Evolutionary conservation across 2,797 vertebrate genomes (phyloP).

Genomic region (Mormyrops attenuatus): DNA sequence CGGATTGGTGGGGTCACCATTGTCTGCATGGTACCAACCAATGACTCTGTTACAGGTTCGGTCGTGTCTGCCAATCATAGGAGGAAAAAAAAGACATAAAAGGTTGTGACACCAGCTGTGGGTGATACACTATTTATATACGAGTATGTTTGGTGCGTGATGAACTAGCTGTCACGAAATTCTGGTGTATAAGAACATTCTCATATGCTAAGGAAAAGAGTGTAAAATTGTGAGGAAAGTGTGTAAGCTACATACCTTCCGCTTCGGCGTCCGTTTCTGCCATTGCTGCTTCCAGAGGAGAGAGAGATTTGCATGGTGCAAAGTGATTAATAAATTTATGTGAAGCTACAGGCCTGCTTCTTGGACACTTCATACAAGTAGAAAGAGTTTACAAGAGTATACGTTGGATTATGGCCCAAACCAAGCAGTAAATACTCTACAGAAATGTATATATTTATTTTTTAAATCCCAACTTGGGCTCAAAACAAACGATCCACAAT

Average conservation of each 20-base stretch:
- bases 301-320: neutral
- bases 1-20: neutral
- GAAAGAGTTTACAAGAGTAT: neutral
- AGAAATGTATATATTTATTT: neutral
- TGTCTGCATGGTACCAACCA: slow-evolving; percentile 5
- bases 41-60: neutral
- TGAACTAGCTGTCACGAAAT: neutral
- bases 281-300: neutral
- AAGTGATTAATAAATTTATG: neutral
- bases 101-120: neutral
- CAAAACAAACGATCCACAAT: neutral
- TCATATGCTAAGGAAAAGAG: neutral
- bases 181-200: neutral
- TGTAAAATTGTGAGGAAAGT: neutral
- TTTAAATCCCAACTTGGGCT: neutral
- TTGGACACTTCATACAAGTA: neutral
- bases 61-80: neutral
- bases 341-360: neutral
- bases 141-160: neutral
- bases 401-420: neutral
- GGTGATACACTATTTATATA: neutral
- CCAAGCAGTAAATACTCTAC: neutral
- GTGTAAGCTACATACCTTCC: neutral
- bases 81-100: neutral
- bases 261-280: neutral